Evolutionary conservation across 1,140 invertebrate species (phyloP), one percentile per base, ranked within the genome.

Genomic region (Drosophila varians): DNA sequence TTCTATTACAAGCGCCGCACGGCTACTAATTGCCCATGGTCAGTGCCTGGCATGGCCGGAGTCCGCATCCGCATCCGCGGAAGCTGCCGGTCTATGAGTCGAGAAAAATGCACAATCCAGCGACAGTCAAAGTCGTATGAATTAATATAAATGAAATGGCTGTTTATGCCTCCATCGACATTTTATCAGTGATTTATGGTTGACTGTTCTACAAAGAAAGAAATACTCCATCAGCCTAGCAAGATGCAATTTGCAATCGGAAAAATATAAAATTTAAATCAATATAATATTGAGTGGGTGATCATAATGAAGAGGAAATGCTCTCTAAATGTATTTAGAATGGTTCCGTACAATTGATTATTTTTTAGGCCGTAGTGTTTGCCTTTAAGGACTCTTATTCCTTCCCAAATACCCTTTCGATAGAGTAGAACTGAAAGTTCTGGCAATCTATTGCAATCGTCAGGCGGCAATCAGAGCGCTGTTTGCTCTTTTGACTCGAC

Each of bases 141-240:
- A 86, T 57, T 40, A 64, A 75, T 86, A 79, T 69, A 68, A 76
- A 68, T 74, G 64, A 28, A 62, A 65, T 34, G 60, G 62, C 49
- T 74, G 47, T 66, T 42, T 55, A 77, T 62, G 46, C 26, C 36
- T 31, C 51, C 43, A 40, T 60, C 42, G 40, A 21, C 31, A 25
- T 77, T 77, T 83, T 83, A 83, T 78, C 71, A 83, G 57, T 83
- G 74, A 78, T 84, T 75, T 74, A 78, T 60, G 70, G 38, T 40
- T 48, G 57, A 43, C 6, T 43, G 46, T 48, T 61, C 28, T 58
- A 45, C n/a, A n/a, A 31, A 9, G 9, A 31, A 31, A 9, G 74
- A 71, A 61, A 56, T 51, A 83, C 62, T 64, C 43, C 47, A 52
- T 52, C 36, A 26, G 46, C 23, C 18, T 21, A 36, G 40, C 12